Percentiles rank a stretch among this genome's conserved stretches.
These are phyloP conservation scores for Cyphomyrus plagiostoma DNA, from an alignment of 2,113 vertebrate species.

Conservation along the genomic window DNA sequence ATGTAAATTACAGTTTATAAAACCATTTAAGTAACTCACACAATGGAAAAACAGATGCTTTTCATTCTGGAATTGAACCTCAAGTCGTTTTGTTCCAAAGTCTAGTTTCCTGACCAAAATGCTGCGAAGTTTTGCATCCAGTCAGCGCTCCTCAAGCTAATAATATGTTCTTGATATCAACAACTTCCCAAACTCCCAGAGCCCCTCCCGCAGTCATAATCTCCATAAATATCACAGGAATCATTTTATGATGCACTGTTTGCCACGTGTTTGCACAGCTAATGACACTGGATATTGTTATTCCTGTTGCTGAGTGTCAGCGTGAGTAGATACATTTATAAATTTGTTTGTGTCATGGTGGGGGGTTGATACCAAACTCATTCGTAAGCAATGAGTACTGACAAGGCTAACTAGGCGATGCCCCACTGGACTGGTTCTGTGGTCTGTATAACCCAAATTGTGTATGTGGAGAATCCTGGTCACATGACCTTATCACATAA, in stretches of 20 bases:
- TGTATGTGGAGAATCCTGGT: background rate
- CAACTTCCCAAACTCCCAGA: background rate
- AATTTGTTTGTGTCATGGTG: background rate
- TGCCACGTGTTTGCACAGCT: background rate
- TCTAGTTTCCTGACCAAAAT: background rate
- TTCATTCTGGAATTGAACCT: background rate
- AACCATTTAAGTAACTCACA: background rate
- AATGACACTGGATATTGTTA: background rate
- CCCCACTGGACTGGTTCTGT: background rate
- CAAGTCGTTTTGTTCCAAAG: background rate
- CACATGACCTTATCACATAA: background rate
- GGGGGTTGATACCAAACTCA: background rate
- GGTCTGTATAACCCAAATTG: background rate
- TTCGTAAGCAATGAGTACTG: background rate
- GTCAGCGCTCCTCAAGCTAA: background rate
- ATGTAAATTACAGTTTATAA: background rate
- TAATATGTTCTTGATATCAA: background rate
- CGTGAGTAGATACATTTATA: background rate
- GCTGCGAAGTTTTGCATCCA: background rate
- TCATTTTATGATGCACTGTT: background rate
- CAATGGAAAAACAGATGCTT: conserved; percentile 1
- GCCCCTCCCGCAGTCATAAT: background rate
- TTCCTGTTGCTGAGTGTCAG: background rate
- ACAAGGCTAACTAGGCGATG: background rate
- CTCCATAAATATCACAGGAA: background rate